These are phyloP conservation scores for Oreochromis mossambicus DNA, from an alignment of 2,797 vertebrate genomes.

Conservation along the genomic window DNA sequence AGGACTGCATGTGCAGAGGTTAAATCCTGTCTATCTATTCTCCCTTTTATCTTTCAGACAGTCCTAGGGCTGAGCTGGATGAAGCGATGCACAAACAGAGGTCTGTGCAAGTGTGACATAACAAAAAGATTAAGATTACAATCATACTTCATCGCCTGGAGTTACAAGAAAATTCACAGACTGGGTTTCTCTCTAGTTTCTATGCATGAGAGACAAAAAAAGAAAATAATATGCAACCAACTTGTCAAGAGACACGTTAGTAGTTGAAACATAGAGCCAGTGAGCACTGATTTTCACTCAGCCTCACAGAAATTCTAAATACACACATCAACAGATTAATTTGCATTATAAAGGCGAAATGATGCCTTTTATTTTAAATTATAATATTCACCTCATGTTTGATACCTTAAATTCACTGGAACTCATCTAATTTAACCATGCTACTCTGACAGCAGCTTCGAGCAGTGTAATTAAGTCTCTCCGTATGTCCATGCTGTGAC, in stretches of 20 bases:
- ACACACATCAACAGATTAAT: neutral
- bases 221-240: neutral
- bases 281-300: neutral
- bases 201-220: neutral
- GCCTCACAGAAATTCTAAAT: neutral
- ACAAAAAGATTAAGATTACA: slow-evolving; percentile 50
- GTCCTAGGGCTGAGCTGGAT: slow-evolving; percentile 7
- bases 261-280: neutral
- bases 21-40: slow-evolving; percentile 34
- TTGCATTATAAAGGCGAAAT: neutral
- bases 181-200: neutral
- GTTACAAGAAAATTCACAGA: neutral
- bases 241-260: neutral
- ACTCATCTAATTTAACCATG: neutral
- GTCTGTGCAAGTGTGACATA: slow-evolving; percentile 29
- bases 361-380: neutral
- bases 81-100: slow-evolving; percentile 5
- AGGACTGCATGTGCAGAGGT: slow-evolving; percentile 19
- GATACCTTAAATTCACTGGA: neutral
- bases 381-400: neutral
- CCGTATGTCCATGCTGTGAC: slow-evolving; percentile 3
- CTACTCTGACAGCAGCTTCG: neutral
- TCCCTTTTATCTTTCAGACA: slow-evolving; percentile 13
- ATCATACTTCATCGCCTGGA: slow-evolving; percentile 23
- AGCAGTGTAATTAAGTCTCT: slow-evolving; percentile 20